phyloP scores from a whole-genome alignment of 2,888 invertebrate genomes.

The Metalampra italica region DNA sequence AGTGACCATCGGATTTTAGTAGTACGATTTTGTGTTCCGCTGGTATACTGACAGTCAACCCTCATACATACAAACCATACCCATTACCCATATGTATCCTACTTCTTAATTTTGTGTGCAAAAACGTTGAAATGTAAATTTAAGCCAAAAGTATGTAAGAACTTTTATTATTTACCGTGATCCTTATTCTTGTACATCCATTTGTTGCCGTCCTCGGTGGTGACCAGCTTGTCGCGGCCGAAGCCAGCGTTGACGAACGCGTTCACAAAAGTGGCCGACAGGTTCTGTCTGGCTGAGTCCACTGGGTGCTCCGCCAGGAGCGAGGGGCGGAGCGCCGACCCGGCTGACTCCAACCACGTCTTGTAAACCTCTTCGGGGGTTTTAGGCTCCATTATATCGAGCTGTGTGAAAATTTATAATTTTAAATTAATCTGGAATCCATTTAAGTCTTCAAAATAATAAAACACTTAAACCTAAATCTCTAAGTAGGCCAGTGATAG shows the following conservation, averaged over 20 bases:
- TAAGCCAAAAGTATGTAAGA: no score
- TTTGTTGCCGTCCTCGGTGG: constrained; percentile 88
- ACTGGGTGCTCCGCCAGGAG: constrained; percentile 86
- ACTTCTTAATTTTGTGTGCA: no score
- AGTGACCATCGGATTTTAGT: no score
- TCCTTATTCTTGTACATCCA: constrained; percentile 99
- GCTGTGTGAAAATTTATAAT: constrained; percentile 64
- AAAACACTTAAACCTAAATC: no score
- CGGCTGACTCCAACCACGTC: constrained; percentile 94
- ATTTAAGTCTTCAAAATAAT: not conserved
- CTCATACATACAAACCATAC: no score
- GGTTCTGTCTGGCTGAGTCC: constrained; percentile 97
- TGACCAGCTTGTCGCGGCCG: constrained; percentile 95
- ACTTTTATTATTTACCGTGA: constrained; percentile 74
- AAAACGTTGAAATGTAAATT: no score
- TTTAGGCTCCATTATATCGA: constrained; percentile 99
- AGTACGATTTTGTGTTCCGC: no score
- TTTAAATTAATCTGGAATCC: not conserved
- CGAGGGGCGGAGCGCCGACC: constrained; percentile 81
- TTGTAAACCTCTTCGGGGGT: constrained; percentile 99
- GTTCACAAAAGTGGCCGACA: constrained; percentile 98
- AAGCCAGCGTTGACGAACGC: constrained; percentile 99
- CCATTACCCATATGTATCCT: no score
- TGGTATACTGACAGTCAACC: no score
- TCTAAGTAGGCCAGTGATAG: no score